phyloP scores from a whole-genome alignment of 2,888 invertebrate genomes.

The Drosophila monieri region DNA sequence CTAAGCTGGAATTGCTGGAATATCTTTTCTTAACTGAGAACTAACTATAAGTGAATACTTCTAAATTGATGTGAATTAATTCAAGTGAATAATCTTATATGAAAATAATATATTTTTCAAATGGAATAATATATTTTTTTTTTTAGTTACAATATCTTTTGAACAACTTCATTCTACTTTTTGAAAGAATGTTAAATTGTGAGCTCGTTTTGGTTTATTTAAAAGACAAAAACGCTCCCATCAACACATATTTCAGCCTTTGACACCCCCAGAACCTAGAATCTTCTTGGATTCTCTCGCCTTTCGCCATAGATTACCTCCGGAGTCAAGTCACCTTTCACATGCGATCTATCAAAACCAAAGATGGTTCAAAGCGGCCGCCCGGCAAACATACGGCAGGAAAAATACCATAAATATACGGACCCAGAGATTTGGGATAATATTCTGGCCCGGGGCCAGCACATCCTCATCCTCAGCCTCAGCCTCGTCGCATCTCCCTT shows the following conservation, averaged over 20 bases:
- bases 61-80: too few species aligned
- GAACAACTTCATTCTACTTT: too few species aligned
- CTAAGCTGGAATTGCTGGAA: not conserved
- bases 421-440: conserved; percentile 40
- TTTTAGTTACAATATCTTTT: too few species aligned
- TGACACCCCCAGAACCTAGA: conserved; percentile 2
- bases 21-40: conserved; percentile 21
- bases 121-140: too few species aligned
- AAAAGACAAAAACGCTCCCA: not conserved
- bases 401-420: conserved; percentile 48
- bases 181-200: too few species aligned
- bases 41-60: conserved; percentile 9
- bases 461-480: conserved; percentile 24
- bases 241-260: conserved; percentile 1
- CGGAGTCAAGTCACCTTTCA: conserved; percentile 42
- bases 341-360: conserved; percentile 45
- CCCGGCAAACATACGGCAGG: conserved; percentile 47
- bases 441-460: conserved; percentile 36
- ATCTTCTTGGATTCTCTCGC: conserved; percentile 28
- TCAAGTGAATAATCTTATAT: too few species aligned
- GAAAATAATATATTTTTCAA: too few species aligned
- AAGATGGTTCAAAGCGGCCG: conserved; percentile 48
- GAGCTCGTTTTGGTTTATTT: not conserved
- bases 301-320: conserved; percentile 40
- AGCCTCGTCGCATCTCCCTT: not conserved